Evolutionary conservation across 1,140 invertebrate species (phyloP).

Genomic region (Drosophila micromelanica): DNA sequence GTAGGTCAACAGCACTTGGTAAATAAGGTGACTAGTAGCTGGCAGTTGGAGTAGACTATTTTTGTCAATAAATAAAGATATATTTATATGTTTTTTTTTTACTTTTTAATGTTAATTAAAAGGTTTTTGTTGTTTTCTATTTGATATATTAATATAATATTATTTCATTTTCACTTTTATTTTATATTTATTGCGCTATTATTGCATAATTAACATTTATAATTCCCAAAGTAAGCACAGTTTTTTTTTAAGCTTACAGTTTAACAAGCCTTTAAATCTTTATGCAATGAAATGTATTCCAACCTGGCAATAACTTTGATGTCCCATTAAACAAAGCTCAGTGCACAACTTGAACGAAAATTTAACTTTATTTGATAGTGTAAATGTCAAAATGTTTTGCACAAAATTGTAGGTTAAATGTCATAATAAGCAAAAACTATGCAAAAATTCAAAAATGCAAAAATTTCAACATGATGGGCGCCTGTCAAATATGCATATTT

Average conservation of each 20-base stretch:
- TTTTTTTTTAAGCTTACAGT: no score
- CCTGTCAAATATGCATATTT: conserved; percentile 71
- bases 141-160: no score
- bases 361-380: conserved; percentile 22
- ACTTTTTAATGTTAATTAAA: no score
- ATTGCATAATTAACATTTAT: no score
- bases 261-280: no score
- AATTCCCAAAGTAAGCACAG: no score
- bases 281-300: no score
- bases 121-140: no score
- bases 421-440: conserved; percentile 44
- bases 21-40: background rate
- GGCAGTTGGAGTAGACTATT: background rate
- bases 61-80: background rate
- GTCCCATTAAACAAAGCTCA: conserved; percentile 1
- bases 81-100: background rate
- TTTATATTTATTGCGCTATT: no score
- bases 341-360: conserved; percentile 11
- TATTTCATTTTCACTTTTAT: no score
- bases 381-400: conserved; percentile 44
- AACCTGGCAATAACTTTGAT: no score
- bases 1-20: conserved; percentile 2
- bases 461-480: conserved; percentile 39
- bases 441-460: conserved; percentile 62
- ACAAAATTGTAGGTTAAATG: conserved; percentile 49